phyloP scores from a whole-genome alignment of 2,113 vertebrate genomes.

The Addax nasomaculatus region DNA sequence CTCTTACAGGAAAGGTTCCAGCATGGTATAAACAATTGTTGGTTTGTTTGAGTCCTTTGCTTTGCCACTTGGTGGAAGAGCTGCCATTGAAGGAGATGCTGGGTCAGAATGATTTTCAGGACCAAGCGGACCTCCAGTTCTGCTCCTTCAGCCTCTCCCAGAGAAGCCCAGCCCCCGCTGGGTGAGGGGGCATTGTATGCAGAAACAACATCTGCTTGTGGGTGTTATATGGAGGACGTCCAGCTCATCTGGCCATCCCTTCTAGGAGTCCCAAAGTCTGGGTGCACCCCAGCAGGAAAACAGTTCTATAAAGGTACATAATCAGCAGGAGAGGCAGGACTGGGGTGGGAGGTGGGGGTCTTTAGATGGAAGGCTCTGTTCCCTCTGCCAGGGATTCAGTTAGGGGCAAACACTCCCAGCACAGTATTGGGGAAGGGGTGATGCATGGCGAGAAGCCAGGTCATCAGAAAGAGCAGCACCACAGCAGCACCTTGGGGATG shows the following conservation, averaged over 20 bases:
- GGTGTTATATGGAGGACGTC: neutral
- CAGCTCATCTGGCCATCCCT: neutral
- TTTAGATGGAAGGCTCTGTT: neutral
- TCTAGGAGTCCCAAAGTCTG: neutral
- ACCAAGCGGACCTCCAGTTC: neutral
- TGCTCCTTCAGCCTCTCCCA: neutral
- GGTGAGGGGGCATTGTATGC: fast-evolving
- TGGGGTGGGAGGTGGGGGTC: neutral
- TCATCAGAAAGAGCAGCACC: fast-evolving
- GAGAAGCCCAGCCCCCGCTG: fast-evolving
- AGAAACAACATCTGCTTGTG: fast-evolving
- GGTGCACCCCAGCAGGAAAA: no score
- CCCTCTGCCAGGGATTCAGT: neutral
- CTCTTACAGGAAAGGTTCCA: neutral
- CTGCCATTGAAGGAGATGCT: neutral
- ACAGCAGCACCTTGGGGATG: fast-evolving
- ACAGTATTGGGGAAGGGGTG: fast-evolving
- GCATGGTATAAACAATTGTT: neutral
- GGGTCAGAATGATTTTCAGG: neutral
- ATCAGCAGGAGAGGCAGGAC: neutral
- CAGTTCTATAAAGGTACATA: fast-evolving
- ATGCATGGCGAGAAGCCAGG: neutral
- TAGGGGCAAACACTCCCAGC: no score
- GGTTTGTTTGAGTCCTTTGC: neutral
- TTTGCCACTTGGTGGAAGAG: neutral